A percentile compares a stretch with the other conserved stretches of the same genome.
These are phyloP conservation scores for Bradypodion ventrale DNA, from an alignment of 2,797 vertebrate species.

Conservation along the genomic window DNA sequence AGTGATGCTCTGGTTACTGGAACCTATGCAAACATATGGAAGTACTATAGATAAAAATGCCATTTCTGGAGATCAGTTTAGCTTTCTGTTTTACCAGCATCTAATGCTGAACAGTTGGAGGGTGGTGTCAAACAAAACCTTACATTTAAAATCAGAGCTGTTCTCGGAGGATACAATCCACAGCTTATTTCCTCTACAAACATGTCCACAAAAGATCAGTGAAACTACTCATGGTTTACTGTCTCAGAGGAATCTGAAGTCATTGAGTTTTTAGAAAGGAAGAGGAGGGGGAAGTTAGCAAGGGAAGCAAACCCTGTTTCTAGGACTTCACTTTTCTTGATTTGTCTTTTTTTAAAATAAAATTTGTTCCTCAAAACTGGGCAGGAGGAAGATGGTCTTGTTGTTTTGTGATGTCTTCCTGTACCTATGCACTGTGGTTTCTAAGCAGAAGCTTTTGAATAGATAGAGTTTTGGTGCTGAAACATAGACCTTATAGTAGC, in stretches of 20 bases:
- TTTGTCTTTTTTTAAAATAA: background rate
- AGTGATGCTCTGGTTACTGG: conserved; percentile 50
- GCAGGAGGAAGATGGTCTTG: too few relatives aligned
- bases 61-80: conserved; percentile 35
- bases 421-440: background rate
- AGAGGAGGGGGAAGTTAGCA: background rate
- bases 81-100: conserved; percentile 54
- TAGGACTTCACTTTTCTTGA: background rate
- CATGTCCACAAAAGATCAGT: background rate
- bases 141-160: conserved; percentile 35
- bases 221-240: background rate
- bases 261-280: background rate
- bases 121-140: conserved; percentile 31
- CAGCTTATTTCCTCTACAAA: background rate
- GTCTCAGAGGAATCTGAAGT: background rate
- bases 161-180: background rate
- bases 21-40: conserved; percentile 45
- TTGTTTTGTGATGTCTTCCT: background rate
- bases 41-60: conserved; percentile 44
- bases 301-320: background rate
- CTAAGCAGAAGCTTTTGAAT: background rate
- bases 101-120: conserved; percentile 11
- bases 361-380: too few relatives aligned
- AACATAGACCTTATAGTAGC: too few relatives aligned
- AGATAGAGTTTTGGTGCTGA: too few relatives aligned